Evolutionary conservation across 2,113 vertebrate genomes (phyloP).

Genomic region (Promerops cafer): DNA sequence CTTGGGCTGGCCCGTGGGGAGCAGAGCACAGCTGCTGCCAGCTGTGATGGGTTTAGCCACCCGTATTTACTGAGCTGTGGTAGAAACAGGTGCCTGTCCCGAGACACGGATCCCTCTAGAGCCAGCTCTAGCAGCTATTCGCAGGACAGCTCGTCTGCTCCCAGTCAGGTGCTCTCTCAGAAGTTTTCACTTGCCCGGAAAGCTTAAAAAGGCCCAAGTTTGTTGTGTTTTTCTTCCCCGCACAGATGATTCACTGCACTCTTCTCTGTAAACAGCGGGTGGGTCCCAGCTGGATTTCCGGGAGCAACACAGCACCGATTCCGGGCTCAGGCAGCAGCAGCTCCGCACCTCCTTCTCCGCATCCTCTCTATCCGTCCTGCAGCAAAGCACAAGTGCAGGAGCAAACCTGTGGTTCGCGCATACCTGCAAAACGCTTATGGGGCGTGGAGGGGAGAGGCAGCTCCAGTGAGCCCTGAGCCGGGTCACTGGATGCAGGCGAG

Average conservation of each 20-base stretch:
- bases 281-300: slow-evolving; percentile 39
- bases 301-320: rapidly evolving
- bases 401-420: not conserved
- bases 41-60: not conserved
- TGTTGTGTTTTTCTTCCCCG: not conserved
- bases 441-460: not conserved
- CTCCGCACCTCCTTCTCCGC: not conserved
- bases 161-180: not conserved
- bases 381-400: not conserved
- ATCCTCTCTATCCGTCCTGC: not conserved
- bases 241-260: slow-evolving; percentile 31
- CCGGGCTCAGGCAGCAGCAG: not conserved
- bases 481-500: not conserved
- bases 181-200: not conserved
- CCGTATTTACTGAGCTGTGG: not conserved
- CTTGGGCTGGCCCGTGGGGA: not conserved
- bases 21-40: not conserved
- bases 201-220: not conserved
- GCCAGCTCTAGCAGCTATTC: not conserved
- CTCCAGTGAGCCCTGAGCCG: rapidly evolving
- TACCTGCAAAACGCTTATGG: not conserved
- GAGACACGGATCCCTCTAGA: not conserved
- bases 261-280: slow-evolving; percentile 23
- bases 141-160: rapidly evolving
- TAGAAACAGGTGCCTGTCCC: not conserved